phyloP scores from a whole-genome alignment of 2,888 invertebrate genomes.

The Teleogryllus oceanicus region DNA sequence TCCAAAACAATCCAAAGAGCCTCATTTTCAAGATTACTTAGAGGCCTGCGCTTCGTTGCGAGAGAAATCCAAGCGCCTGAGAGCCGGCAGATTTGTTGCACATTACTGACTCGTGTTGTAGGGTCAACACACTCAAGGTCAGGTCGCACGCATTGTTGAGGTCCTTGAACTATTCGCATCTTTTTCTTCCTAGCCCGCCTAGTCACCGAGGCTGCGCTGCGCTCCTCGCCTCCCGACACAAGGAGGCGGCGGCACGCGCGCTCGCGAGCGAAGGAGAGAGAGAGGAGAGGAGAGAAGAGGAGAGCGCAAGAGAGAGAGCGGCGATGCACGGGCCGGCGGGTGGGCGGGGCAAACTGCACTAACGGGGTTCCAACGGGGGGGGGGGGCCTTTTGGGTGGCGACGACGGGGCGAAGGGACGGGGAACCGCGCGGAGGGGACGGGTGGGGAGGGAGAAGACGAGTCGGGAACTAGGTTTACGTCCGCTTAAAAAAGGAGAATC shows the following conservation, averaged over 20 bases:
- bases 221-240: not conserved
- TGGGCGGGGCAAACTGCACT: slow-evolving; percentile 32
- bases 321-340: not conserved
- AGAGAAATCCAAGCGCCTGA: no score
- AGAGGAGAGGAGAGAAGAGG: no score
- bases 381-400: slow-evolving; percentile 24
- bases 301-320: no score
- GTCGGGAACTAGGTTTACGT: slow-evolving; percentile 32
- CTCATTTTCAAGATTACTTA: no score
- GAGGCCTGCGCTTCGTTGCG: no score
- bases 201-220: slow-evolving; percentile 9
- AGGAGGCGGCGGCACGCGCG: no score
- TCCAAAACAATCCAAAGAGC: no score
- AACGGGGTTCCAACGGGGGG: slow-evolving; percentile 29
- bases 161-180: slow-evolving; percentile 28
- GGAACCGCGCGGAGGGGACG: slow-evolving; percentile 39
- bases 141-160: slow-evolving; percentile 32
- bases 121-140: slow-evolving; percentile 30
- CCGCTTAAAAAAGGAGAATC: not conserved
- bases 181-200: not conserved
- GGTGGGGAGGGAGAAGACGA: slow-evolving; percentile 37
- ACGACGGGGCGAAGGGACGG: slow-evolving; percentile 38
- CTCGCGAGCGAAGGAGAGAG: no score
- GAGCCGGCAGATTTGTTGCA: no score
- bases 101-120: not conserved